Conservation (phyloP, 2,113 vertebrate species). For the Hipposideros armiger region DNA sequence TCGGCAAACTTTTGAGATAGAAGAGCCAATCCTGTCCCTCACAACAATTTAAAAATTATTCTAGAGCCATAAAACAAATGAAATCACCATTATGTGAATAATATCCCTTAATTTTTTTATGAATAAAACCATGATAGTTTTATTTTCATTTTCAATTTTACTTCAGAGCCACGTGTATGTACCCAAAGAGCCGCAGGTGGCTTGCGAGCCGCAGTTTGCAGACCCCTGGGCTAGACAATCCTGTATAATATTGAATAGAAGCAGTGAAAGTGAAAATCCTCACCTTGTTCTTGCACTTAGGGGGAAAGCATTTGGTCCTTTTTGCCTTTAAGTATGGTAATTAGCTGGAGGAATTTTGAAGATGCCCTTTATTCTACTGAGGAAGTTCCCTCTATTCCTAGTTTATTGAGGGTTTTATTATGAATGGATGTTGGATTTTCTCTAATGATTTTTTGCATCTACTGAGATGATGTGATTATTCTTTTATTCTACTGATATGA, state of each 20-base stretch:
- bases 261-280: background rate
- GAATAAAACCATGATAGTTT: too few species aligned
- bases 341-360: background rate
- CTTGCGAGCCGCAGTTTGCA: too few species aligned
- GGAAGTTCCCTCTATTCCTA: background rate
- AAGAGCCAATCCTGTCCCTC: too few species aligned
- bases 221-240: background rate
- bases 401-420: background rate
- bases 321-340: background rate
- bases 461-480: background rate
- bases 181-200: too few species aligned
- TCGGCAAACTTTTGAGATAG: too few species aligned
- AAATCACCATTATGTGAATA: too few species aligned
- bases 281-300: background rate
- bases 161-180: too few species aligned
- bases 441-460: background rate
- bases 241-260: background rate
- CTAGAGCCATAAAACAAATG: too few species aligned
- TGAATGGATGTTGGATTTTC: background rate
- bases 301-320: background rate
- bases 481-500: background rate
- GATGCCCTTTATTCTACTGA: background rate
- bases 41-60: too few species aligned
- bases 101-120: too few species aligned
- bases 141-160: too few species aligned